Base-by-base conservation (phyloP, 2,888 invertebrate genomes). In the Meandrusa payeni region DNA sequence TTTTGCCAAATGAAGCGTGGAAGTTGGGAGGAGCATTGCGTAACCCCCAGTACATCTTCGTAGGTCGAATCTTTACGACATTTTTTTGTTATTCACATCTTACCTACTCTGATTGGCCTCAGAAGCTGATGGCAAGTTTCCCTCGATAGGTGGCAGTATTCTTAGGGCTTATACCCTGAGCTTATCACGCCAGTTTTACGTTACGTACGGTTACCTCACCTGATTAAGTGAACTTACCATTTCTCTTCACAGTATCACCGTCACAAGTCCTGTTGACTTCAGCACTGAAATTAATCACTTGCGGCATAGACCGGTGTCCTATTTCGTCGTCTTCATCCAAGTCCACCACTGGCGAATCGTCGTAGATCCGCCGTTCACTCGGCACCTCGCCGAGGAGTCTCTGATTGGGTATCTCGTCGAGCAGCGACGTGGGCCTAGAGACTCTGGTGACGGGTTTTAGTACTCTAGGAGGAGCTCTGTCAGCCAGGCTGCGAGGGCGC, bases 241-340 rank as follows among this genome's bases (percentile, higher is more conserved):
- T 78, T 46, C 85, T 55, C 37, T 79, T 83, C 41, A 83, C 52
- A 1, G 85, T 82, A 34, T 78, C 81, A 0, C 76, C 77, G 6
- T 65, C 69, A 39, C 72, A 69, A 7, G 57, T 52, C 10, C 65
- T 50, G 20, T 56, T 59, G 37, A 63, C 59, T 1, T 67, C 69
- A 0, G 64, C 67, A 27, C 52, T 59, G 46, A 69, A 71, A 41
- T 62, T 62, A 27, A 69, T 68, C 11, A 70, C 66, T 28, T 68
- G 65, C 2, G 62, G 57, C 47, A 55, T 48, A 0, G 57, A 46
- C 2, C 51, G 37, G 10, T 52, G 55, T 7, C 57, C 64, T 10
- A 76, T 48, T 4, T 76, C 82, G n/a, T 86, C 87, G n/a, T 83
- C 78, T 0, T 69, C 74, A 46, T 76, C 76, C 26, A 76, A 48